These are phyloP conservation scores for Porites lutea DNA, from an alignment of 64 coral and sea anemone species.

Conservation along the genomic window DNA sequence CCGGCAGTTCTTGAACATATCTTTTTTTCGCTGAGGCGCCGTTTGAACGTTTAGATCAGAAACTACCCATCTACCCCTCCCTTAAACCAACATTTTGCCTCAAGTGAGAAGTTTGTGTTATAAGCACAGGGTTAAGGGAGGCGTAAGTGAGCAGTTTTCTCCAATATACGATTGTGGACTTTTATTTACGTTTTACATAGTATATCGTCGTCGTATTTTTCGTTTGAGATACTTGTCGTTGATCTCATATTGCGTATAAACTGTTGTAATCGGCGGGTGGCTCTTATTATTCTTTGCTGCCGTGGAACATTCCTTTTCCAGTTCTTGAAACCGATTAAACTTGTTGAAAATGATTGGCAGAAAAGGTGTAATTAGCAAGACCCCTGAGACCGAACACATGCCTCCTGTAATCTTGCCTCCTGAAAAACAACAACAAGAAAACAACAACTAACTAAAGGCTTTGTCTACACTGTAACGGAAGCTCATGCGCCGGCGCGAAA, in stretches of 20 bases:
- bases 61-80: too few species aligned
- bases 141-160: too few species aligned
- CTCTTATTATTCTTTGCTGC: too few species aligned
- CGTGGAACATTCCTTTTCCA: neutral
- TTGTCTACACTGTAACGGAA: too few species aligned
- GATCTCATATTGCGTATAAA: neutral
- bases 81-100: too few species aligned
- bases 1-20: too few species aligned
- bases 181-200: neutral
- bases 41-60: too few species aligned
- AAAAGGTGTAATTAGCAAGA: conserved; percentile 57
- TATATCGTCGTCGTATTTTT: neutral
- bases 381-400: conserved; percentile 60
- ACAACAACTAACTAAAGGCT: neutral
- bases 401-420: conserved; percentile 48
- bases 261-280: neutral
- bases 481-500: too few species aligned
- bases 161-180: too few species aligned
- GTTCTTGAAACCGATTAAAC: conserved; percentile 56
- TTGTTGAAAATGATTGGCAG: conserved; percentile 65
- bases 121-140: too few species aligned
- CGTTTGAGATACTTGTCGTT: neutral
- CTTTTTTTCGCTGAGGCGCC: too few species aligned
- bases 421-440: conserved; percentile 8
- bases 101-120: too few species aligned